Base-by-base conservation (phyloP, 2,113 vertebrate species). In the Lepus americanus region DNA sequence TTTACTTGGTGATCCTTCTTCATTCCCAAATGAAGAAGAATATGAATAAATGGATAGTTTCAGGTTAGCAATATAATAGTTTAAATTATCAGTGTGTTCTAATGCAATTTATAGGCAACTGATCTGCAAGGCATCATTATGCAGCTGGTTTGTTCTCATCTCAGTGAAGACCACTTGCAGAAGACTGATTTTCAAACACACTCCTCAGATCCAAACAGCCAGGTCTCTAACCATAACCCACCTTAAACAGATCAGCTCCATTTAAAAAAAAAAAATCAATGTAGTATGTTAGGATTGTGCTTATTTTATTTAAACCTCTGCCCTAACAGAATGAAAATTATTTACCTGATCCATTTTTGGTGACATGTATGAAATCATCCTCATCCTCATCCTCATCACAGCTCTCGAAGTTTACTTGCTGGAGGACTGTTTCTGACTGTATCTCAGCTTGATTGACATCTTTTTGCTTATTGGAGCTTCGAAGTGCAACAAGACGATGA, bases 401-500 rank as follows among this genome's bases (percentile, higher is more conserved):
- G 31, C 98, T 98, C 22, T 98, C 98, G 61, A 64, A 97, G 76
- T 77, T 98, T 11, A 97, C 31, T 33, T 94, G 96, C 20, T 96
- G 98, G 72, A 97, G 91, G 76, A 61, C 80, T 90, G 33, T 72
- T 90, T 98, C 98, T 74, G 96, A 61, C 31, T 95, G 96, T 44
- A 61, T 72, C 17, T 97, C 97, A 67, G 10, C 51, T 49, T 87
- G 96, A 85, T 59, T 85, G 81, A 33, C 33, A 10, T 97, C 96
- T 74, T 98, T 96, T 82, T 97, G 96, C 36, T 97, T 95, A 77
- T 66, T 20, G 80, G 95, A 97, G 93, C 96, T 98, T 87, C 96
- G 85, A 92, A 99, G 83, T 23, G 98, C 98, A 70, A 99, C 97
- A 3, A 99, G 98, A 5, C 98, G 98, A 90, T 99, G 99, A 85